These are phyloP conservation scores for Iselma pallidipennis DNA, from an alignment of 2,888 invertebrate species.

Conservation along the genomic window DNA sequence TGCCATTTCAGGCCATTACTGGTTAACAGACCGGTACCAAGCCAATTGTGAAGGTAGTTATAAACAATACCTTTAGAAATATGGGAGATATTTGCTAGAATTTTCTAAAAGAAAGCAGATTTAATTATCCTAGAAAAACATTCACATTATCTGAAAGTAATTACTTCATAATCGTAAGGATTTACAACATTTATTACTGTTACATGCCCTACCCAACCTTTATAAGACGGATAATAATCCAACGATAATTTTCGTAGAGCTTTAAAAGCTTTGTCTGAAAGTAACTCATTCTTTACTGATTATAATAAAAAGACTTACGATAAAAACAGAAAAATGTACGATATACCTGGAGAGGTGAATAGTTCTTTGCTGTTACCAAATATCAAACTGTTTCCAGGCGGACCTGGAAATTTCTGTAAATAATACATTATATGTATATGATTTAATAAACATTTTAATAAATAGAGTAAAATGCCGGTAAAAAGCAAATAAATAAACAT, in stretches of 20 bases:
- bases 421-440: not conserved
- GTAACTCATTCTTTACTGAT: too few relatives aligned
- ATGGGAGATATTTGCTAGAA: not conserved
- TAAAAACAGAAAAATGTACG: too few relatives aligned
- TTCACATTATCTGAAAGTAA: not conserved
- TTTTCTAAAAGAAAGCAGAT: not conserved
- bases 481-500: too few relatives aligned
- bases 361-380: not conserved
- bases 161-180: constrained; percentile 10
- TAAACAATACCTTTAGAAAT: not conserved
- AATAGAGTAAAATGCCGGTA: too few relatives aligned
- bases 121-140: not conserved
- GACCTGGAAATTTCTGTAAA: not conserved
- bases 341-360: too few relatives aligned
- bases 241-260: not conserved
- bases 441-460: too few relatives aligned
- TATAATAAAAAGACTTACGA: too few relatives aligned
- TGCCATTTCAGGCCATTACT: not conserved
- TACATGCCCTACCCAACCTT: not conserved
- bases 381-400: not conserved
- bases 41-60: not conserved
- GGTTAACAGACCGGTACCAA: not conserved
- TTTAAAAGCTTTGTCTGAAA: not conserved
- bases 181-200: not conserved
- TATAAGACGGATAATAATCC: constrained; percentile 5